These are phyloP conservation scores for Timema cristinae DNA, from an alignment of 2,888 invertebrate genomes.

Conservation along the genomic window DNA sequence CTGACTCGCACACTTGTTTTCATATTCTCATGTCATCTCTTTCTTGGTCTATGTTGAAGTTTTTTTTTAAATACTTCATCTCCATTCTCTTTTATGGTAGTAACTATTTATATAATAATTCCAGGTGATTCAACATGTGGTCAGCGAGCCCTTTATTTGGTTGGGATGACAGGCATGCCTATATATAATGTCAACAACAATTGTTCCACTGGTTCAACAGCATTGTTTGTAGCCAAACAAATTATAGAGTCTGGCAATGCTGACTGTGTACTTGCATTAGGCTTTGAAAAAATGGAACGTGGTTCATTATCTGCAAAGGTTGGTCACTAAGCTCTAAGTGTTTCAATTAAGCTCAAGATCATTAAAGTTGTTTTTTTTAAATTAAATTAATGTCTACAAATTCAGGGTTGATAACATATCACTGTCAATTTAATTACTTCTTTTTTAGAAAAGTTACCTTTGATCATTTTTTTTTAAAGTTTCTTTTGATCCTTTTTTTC, in stretches of 20 bases:
- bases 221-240: slow-evolving; percentile 85
- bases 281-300: slow-evolving; percentile 97
- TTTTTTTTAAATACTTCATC: no score
- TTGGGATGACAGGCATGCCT: slow-evolving; percentile 95
- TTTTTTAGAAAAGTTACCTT: background rate
- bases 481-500: no score
- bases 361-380: no score
- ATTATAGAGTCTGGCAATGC: slow-evolving; percentile 83
- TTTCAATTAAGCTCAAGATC: no score
- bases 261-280: slow-evolving; percentile 87
- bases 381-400: no score
- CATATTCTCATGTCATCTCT: no score
- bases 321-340: slow-evolving; percentile 24
- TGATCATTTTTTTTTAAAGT: no score
- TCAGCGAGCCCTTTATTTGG: slow-evolving; percentile 88
- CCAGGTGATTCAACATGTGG: slow-evolving; percentile 89
- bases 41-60: no score
- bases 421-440: background rate
- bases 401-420: no score
- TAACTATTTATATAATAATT: slow-evolving; percentile 20
- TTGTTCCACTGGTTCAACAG: slow-evolving; percentile 95
- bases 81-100: no score
- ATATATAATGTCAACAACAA: slow-evolving; percentile 98
- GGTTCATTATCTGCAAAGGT: slow-evolving; percentile 80
- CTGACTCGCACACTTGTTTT: no score